Conservation (phyloP, 2,888 invertebrate genomes). For the Drosophila rellima region DNA sequence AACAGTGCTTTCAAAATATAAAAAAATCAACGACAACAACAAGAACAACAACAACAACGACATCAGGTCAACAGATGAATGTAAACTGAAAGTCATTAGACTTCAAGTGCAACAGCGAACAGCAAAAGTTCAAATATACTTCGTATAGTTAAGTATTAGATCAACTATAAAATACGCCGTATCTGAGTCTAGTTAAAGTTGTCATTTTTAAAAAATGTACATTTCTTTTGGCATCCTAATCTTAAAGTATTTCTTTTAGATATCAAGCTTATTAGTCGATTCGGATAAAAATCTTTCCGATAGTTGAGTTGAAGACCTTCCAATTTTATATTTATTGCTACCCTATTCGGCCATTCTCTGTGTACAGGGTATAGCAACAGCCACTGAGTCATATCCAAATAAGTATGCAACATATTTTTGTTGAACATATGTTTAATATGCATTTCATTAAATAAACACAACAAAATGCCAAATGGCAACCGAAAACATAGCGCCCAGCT, state of each 20-base stretch:
- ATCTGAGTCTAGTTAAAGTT: neutral
- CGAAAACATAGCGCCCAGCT: conserved; percentile 43
- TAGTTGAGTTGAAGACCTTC: too few species aligned
- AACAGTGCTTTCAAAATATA: conserved; percentile 8
- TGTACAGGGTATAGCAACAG: conserved; percentile 4
- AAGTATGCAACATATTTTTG: conserved; percentile 54
- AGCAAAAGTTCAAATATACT: neutral
- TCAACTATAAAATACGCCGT: neutral
- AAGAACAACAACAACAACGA: conserved; percentile 20
- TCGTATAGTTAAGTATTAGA: neutral
- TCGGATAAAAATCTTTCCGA: too few species aligned
- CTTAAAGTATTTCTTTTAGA: too few species aligned
- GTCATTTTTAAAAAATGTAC: too few species aligned
- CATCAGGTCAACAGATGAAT: conserved; percentile 35
- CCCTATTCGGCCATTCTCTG: neutral
- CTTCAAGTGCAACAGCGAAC: conserved; percentile 51
- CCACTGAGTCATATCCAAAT: conserved; percentile 18
- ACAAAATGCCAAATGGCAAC: conserved; percentile 46
- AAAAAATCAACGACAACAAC: conserved; percentile 19
- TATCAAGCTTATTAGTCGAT: too few species aligned
- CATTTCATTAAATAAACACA: conserved; percentile 78
- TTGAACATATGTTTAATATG: conserved; percentile 71
- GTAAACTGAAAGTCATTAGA: conserved; percentile 59
- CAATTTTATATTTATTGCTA: neutral
- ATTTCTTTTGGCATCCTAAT: too few species aligned